A percentile compares a stretch with the other conserved stretches of the same genome.
Evolutionary conservation across 2,113 vertebrate species (phyloP).

Genomic region (Grammomys dolichurus): DNA sequence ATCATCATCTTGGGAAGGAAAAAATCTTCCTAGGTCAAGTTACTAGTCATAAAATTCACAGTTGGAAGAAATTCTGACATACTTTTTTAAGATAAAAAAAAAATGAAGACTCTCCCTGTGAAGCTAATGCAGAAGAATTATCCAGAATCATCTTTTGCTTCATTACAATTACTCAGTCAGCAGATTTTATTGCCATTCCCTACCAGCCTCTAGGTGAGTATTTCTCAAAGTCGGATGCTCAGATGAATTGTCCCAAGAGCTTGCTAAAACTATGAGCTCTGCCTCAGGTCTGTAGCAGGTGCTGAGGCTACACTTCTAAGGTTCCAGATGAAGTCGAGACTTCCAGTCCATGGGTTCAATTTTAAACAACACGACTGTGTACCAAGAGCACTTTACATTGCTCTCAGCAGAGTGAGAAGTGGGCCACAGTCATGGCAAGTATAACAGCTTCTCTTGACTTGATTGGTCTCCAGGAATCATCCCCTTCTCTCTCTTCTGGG

Average conservation of each 20-base stretch:
- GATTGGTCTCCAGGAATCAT: too few species aligned
- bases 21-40: conserved; percentile 31
- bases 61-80: conserved; percentile 42
- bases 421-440: too few species aligned
- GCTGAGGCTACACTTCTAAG: background rate
- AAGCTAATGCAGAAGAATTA: conserved; percentile 55
- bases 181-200: conserved; percentile 75
- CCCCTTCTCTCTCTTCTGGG: background rate
- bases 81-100: background rate
- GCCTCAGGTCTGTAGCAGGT: conserved; percentile 55
- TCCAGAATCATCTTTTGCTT: conserved; percentile 50
- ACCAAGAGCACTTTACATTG: background rate
- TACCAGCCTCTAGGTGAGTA: conserved; percentile 57
- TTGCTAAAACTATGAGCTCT: conserved; percentile 73
- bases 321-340: background rate
- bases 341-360: background rate
- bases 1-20: background rate
- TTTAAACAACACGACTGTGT: conserved; percentile 36
- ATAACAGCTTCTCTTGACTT: background rate
- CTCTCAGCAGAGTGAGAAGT: background rate
- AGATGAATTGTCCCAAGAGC: conserved; percentile 48
- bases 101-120: conserved; percentile 58
- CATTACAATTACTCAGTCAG: conserved; percentile 73
- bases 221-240: conserved; percentile 67
- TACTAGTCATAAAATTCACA: conserved; percentile 40